Evolutionary conservation across 1,140 invertebrate genomes (phyloP).

Genomic region (Physella acuta): DNA sequence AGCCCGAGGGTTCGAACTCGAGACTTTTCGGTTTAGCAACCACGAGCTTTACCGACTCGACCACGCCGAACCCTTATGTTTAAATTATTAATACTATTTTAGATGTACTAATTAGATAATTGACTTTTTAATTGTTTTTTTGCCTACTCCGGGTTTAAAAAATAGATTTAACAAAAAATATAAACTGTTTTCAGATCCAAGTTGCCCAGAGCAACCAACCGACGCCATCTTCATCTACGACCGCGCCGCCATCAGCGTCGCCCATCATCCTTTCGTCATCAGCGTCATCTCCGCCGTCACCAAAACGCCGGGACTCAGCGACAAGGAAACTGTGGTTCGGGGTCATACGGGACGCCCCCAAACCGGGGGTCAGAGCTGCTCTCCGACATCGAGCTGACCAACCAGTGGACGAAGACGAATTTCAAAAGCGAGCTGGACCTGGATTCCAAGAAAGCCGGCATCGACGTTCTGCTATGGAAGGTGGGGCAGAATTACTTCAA

Average conservation of each 20-base stretch:
- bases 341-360: constrained; percentile 2
- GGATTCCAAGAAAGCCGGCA: neutral
- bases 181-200: too few relatives aligned
- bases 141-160: too few relatives aligned
- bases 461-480: constrained; percentile 1
- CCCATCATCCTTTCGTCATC: constrained; percentile 5
- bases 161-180: too few relatives aligned
- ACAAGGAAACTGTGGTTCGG: constrained; percentile 1
- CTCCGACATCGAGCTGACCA: constrained; percentile 16
- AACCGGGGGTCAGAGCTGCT: too few relatives aligned
- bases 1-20: too few relatives aligned
- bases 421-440: constrained; percentile 6
- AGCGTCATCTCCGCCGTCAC: neutral
- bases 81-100: too few relatives aligned
- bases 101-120: too few relatives aligned
- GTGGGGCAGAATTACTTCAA: constrained; percentile 1
- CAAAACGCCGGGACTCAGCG: too few relatives aligned
- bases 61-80: too few relatives aligned
- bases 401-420: constrained; percentile 1
- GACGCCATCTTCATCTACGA: constrained; percentile 14
- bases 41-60: too few relatives aligned
- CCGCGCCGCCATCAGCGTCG: neutral
- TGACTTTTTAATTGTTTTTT: too few relatives aligned
- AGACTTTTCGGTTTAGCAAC: too few relatives aligned
- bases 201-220: neutral